Conservation (phyloP, 1,140 invertebrate species). For the fruit fly (Drosophila melanogaster) region DNA sequence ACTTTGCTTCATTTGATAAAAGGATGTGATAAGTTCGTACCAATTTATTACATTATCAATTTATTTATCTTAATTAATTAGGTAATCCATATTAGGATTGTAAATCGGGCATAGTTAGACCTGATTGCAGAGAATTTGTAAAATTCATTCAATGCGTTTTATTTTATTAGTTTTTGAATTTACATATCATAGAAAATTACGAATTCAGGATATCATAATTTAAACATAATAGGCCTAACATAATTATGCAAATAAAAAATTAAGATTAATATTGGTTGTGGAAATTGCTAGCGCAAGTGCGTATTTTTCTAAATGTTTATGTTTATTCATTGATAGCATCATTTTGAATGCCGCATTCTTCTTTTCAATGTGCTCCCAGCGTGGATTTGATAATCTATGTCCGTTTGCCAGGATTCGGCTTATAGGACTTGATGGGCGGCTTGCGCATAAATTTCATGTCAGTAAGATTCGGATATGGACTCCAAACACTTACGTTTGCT, state of each 20-base stretch:
- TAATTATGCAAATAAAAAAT: constrained; percentile 25
- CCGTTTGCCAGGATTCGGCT: constrained; percentile 70
- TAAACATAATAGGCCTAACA: constrained; percentile 4
- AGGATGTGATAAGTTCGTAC: constrained; percentile 21
- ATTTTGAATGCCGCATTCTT: constrained; percentile 3
- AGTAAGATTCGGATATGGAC: constrained; percentile 66
- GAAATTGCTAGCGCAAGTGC: constrained; percentile 19
- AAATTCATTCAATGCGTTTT: constrained; percentile 12
- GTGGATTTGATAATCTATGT: constrained; percentile 32
- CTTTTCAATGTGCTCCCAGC: constrained; percentile 15
- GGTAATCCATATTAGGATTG: constrained; percentile 19
- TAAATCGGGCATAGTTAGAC: constrained; percentile 25
- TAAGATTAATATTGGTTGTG: constrained; percentile 15
- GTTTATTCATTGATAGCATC: constrained; percentile 31
- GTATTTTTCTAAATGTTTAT: constrained; percentile 21
- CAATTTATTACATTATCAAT: constrained; percentile 13
- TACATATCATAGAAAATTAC: constrained; percentile 1
- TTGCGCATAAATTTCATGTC: constrained; percentile 81
- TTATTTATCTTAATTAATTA: too few relatives aligned
- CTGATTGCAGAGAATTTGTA: constrained; percentile 27
- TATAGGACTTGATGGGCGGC: constrained; percentile 75
- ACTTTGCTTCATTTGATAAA: constrained; percentile 15
- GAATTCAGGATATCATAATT: constrained; percentile 24
- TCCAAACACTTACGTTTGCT: constrained; percentile 69
- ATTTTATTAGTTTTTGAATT: constrained; percentile 6